phyloP scores from a whole-genome alignment of 2,888 invertebrate species.

The Heliconius charithonia region DNA sequence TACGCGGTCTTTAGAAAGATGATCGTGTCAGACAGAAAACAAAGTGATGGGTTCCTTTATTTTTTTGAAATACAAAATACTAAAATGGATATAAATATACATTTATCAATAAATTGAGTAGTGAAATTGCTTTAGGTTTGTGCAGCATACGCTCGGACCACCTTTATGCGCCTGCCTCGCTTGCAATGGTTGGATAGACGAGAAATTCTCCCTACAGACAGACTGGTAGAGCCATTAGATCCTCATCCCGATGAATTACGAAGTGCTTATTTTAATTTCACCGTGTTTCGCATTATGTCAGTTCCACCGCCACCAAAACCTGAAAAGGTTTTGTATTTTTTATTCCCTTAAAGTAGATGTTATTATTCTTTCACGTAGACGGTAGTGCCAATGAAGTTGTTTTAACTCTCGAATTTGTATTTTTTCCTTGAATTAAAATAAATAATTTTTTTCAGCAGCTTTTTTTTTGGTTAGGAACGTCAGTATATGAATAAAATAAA shows the following conservation, averaged over 20 bases:
- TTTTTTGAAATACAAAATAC: no score
- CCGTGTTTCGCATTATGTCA: slow-evolving; percentile 79
- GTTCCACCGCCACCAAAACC: slow-evolving; percentile 79
- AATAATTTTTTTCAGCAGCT: no score
- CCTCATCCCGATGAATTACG: slow-evolving; percentile 69
- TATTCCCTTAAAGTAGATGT: no score
- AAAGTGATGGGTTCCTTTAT: no score
- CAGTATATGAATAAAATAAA: no score
- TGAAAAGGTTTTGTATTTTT: slow-evolving; percentile 70
- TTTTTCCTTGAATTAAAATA: no score
- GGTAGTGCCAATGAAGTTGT: no score
- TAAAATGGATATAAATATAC: neutral
- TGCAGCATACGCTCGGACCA: slow-evolving; percentile 73
- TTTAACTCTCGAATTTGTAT: no score
- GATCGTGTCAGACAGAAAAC: no score
- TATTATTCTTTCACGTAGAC: no score
- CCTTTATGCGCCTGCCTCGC: slow-evolving; percentile 66
- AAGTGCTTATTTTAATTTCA: slow-evolving; percentile 74
- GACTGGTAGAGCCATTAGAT: slow-evolving; percentile 56
- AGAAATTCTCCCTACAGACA: slow-evolving; percentile 68
- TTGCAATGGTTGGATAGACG: slow-evolving; percentile 81
- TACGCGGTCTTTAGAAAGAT: no score
- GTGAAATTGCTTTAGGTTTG: slow-evolving; percentile 65
- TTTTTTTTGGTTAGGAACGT: no score
- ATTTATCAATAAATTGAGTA: neutral